These are phyloP conservation scores for Bucorvus abyssinicus DNA, from an alignment of 2,797 vertebrate genomes.

Conservation along the genomic window DNA sequence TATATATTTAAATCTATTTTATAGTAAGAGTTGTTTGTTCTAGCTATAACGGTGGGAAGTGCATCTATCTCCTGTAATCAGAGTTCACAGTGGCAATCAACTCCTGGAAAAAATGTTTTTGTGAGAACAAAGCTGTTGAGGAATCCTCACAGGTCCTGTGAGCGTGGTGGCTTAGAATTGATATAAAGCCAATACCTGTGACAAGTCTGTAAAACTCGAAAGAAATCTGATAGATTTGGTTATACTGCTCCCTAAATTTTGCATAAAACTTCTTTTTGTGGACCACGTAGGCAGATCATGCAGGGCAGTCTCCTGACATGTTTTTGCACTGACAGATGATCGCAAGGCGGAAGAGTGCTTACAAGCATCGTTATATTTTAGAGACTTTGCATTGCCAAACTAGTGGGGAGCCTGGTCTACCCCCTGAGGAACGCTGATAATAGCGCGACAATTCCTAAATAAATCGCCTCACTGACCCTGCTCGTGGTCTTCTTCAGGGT, in stretches of 20 bases:
- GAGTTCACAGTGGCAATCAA: neutral
- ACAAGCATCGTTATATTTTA: neutral
- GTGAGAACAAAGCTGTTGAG: neutral
- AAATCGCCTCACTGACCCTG: neutral
- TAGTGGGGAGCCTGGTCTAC: neutral
- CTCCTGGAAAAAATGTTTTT: neutral
- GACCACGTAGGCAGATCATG: rapidly evolving
- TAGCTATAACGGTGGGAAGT: neutral
- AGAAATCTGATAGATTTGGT: neutral
- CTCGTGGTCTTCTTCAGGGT: neutral
- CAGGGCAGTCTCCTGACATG: neutral
- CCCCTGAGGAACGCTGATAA: rapidly evolving
- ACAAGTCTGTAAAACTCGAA: neutral
- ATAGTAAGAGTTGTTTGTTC: neutral
- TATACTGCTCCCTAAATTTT: neutral
- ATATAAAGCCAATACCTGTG: neutral
- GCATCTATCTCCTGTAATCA: neutral
- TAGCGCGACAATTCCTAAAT: neutral
- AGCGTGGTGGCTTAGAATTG: neutral
- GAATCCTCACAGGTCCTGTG: neutral
- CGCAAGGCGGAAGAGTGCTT: neutral
- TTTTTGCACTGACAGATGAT: neutral
- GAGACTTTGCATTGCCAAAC: neutral
- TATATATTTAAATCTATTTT: conserved; percentile 25
- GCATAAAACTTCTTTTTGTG: neutral